These are phyloP conservation scores for Eupristina koningsbergeri DNA, from an alignment of 1,140 invertebrate genomes.

Conservation along the genomic window DNA sequence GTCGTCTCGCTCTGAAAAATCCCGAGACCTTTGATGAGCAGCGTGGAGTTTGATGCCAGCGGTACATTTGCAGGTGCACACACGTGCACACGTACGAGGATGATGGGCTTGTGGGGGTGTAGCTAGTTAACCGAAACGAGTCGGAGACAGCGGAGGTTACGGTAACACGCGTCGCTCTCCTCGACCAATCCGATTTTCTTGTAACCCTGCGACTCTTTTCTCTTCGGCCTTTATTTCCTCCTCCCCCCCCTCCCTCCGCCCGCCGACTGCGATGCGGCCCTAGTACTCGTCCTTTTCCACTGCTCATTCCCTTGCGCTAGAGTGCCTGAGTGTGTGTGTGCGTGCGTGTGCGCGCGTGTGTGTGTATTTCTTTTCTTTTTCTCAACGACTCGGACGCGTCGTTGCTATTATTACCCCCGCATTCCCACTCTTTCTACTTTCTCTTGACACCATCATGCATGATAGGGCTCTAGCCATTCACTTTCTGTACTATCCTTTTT, in stretches of 20 bases:
- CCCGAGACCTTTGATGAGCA: background rate
- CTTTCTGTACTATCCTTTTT: conserved; percentile 25
- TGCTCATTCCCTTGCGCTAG: background rate
- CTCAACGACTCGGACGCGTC: background rate
- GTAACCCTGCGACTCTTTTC: conserved; percentile 5
- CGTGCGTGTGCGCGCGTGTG: too few relatives aligned
- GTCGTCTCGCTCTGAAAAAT: background rate
- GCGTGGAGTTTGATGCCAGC: background rate
- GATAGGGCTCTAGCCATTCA: conserved; percentile 28
- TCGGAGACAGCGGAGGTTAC: background rate
- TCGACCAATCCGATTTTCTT: conserved; percentile 44
- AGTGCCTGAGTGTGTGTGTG: too few relatives aligned
- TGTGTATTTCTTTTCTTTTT: too few relatives aligned
- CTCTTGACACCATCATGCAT: conserved; percentile 8
- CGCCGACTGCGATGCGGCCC: too few relatives aligned
- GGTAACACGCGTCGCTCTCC: background rate
- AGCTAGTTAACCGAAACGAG: conserved; percentile 46
- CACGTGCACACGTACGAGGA: too few relatives aligned
- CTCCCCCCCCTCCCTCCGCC: too few relatives aligned
- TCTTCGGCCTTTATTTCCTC: background rate
- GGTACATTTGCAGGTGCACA: background rate
- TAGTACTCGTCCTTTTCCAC: background rate
- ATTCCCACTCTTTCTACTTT: background rate
- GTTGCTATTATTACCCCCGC: background rate
- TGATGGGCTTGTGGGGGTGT: background rate